phyloP scores from a whole-genome alignment of 2,888 invertebrate genomes.

The Acanthosepion esculentum region DNA sequence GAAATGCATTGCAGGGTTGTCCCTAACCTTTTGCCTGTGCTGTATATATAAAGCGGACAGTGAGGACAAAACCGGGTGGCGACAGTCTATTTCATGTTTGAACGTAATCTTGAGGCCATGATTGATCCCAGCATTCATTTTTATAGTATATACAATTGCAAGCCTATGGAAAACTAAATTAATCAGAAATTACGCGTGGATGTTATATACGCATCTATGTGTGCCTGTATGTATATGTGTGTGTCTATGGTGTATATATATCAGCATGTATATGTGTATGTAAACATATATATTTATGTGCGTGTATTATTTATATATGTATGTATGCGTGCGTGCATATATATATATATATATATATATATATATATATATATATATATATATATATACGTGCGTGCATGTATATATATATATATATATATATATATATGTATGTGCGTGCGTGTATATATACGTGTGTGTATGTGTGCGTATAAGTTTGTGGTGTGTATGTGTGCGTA shows the following conservation, averaged over 20 bases:
- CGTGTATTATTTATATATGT: background rate
- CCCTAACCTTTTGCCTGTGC: no score
- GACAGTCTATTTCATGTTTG: no score
- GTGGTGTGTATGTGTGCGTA: background rate
- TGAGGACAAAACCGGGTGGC: no score
- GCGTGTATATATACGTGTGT: background rate
- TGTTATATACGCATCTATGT: background rate
- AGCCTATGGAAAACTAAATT: no score
- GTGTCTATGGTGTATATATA: background rate
- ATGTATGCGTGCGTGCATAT: background rate
- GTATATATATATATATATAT: no score
- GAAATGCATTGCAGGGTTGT: no score
- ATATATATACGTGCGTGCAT: background rate
- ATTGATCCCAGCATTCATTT: no score
- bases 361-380: conserved; percentile 14
- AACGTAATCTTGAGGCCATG: no score
- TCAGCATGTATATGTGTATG: background rate
- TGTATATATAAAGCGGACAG: no score
- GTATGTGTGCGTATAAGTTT: background rate
- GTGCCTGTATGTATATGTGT: background rate
- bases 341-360: background rate
- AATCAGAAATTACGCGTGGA: no score
- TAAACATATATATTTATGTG: conserved; percentile 33
- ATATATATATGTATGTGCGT: background rate
- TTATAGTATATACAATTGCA: no score